phyloP scores from a whole-genome alignment of 2,113 vertebrate species.

The Neomonachus schauinslandi region DNA sequence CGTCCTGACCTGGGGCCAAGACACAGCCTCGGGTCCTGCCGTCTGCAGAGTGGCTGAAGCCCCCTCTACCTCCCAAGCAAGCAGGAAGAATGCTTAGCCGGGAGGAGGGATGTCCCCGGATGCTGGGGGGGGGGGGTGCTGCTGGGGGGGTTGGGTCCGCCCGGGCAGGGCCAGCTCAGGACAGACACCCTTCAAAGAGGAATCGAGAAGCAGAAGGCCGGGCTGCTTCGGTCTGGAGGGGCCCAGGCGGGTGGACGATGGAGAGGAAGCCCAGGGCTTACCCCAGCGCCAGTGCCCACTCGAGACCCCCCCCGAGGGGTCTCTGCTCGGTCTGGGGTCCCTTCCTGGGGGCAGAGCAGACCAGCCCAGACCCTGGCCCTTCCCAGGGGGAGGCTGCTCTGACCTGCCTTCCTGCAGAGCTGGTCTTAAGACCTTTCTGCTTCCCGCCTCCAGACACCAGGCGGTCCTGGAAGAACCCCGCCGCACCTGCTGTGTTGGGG shows the following conservation, averaged over 20 bases:
- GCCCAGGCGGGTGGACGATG: not conserved
- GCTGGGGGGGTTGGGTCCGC: no score
- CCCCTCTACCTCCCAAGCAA: no score
- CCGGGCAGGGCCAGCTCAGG: not conserved
- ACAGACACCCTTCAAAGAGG: not conserved
- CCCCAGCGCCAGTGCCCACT: not conserved
- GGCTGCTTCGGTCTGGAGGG: rapidly evolving
- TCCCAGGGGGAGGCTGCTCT: not conserved
- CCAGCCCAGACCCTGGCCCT: not conserved
- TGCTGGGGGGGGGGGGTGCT: not conserved
- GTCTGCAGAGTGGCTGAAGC: not conserved
- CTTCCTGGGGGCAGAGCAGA: no score
- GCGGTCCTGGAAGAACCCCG: not conserved
- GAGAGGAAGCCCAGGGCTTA: not conserved
- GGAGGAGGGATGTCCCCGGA: rapidly evolving
- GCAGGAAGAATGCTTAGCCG: not conserved
- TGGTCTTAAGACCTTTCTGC: not conserved
- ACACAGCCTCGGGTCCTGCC: no score
- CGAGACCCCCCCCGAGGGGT: not conserved
- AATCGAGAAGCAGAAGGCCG: not conserved
- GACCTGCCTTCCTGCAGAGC: no score
- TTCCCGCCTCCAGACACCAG: no score
- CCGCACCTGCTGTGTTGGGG: not conserved
- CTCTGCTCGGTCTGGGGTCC: not conserved
- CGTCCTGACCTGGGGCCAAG: not conserved